These are phyloP conservation scores for Daphoenositta chrysoptera DNA, from an alignment of 2,113 vertebrate species.

Conservation along the genomic window DNA sequence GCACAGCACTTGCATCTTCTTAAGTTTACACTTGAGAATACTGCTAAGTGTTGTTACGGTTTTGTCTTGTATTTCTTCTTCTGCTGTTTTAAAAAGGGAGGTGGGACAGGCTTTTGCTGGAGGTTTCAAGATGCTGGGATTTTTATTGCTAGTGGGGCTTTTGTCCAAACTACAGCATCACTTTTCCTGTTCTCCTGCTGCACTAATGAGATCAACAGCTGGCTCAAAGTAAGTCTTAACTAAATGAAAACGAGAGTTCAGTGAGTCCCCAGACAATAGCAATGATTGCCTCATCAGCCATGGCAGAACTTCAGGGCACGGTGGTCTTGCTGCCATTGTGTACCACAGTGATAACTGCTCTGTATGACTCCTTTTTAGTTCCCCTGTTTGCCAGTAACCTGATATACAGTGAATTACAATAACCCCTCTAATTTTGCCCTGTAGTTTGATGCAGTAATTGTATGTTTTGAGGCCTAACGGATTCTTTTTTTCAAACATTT, in stretches of 20 bases:
- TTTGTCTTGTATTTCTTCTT: background rate
- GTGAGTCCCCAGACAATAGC: background rate
- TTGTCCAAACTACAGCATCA: background rate
- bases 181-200: background rate
- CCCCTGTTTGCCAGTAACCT: background rate
- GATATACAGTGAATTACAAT: background rate
- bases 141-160: background rate
- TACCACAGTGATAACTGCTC: background rate
- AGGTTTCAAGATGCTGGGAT: background rate
- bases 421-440: background rate
- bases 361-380: background rate
- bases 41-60: background rate
- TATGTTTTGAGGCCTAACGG: background rate
- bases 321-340: background rate
- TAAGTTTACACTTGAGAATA: background rate
- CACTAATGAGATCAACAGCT: constrained; percentile 2
- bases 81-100: background rate
- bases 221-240: background rate
- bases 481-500: background rate
- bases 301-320: background rate
- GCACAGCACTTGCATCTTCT: background rate
- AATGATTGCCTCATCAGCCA: background rate
- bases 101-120: background rate
- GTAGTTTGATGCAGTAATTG: background rate
- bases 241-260: background rate